Evolutionary conservation across 1,140 invertebrate genomes (phyloP), one percentile per base, ranked within the genome.

Genomic region (Dreissena polymorpha): DNA sequence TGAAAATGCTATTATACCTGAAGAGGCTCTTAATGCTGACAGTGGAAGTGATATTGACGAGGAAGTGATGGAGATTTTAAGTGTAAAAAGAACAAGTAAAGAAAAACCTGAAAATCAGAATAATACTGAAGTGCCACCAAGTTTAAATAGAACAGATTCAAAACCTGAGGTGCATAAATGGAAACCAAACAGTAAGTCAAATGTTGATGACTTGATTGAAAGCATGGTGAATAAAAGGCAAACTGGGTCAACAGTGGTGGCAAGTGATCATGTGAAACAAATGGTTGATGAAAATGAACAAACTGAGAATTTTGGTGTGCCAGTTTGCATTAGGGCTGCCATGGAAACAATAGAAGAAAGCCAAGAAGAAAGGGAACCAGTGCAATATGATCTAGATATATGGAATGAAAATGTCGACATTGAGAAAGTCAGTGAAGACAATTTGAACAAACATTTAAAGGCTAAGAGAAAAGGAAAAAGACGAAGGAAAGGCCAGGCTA

Each of bases 401-500:
- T 82, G 79, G 79, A 29, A 71, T 21, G 68, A 49, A 60, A 60
- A 53, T 68, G 49, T 16, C 0, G 76, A 79, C 21, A 69, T 70
- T 25, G 27, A 60, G 21, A 49, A 14, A 60, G 39, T 39, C 8
- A 8, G 39, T 39, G 39, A 39, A 39, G 39, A 39, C 2, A 39
- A 39, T 39, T 39, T 39, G 39, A 39, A 39, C 39, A 39, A 39
- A 39, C 39, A 39, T 39, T 2, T 8, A 8, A 39, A 39, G 39
- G 39, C 12, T 73, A 83, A 85, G 25, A 73, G 18, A 25, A 55
- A 74, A 27, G 80, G 73, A 64, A 88, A 93, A 88, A 93, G 94
- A 86, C 93, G 93, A 81, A 92, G 90, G 82, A 94, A 93, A 84
- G 91, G 88, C 80, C 92, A 90, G 83, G 76, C 88, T 74, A 75